Conservation (phyloP, 2,888 invertebrate species). For the Malthinus seriepunctatus region DNA sequence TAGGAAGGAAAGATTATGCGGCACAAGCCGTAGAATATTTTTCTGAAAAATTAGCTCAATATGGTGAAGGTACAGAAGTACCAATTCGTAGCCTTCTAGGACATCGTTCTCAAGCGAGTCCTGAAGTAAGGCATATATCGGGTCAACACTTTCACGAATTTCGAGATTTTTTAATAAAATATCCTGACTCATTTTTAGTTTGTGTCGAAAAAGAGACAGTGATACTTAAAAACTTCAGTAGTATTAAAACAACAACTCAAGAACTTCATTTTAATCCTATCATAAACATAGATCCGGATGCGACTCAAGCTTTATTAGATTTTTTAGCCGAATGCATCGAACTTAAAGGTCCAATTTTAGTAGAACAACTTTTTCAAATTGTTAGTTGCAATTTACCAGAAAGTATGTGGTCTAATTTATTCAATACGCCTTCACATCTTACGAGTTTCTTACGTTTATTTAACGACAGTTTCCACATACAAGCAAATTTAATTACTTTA, state of each 20-base stretch:
- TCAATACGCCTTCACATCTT: slow-evolving; percentile 88
- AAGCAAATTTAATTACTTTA: slow-evolving; percentile 87
- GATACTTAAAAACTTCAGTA: slow-evolving; percentile 64
- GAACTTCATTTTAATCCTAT: slow-evolving; percentile 73
- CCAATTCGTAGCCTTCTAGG: slow-evolving; percentile 96
- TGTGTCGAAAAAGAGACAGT: slow-evolving; percentile 80
- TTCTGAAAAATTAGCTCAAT: slow-evolving; percentile 90
- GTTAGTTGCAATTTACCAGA: slow-evolving; percentile 64
- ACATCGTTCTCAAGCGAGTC: slow-evolving; percentile 94
- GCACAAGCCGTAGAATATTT: slow-evolving; percentile 98
- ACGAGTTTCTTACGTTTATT: slow-evolving; percentile 90
- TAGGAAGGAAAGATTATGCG: slow-evolving; percentile 84
- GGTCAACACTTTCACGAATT: slow-evolving; percentile 94
- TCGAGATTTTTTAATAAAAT: slow-evolving; percentile 79
- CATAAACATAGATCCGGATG: slow-evolving; percentile 79
- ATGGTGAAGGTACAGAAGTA: slow-evolving; percentile 94
- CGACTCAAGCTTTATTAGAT: slow-evolving; percentile 79
- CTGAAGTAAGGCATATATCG: slow-evolving; percentile 95
- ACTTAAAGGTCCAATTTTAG: slow-evolving; percentile 73
- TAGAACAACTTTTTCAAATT: slow-evolving; percentile 85
- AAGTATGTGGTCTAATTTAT: slow-evolving; percentile 75
- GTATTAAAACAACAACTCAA: slow-evolving; percentile 58
- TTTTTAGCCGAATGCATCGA: slow-evolving; percentile 84
- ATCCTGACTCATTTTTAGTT: slow-evolving; percentile 84
- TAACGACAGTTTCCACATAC: slow-evolving; percentile 92